Evolutionary conservation across 2,113 vertebrate genomes (phyloP), one percentile per base, ranked within the genome.

Genomic region (Mastomys natalensis): DNA sequence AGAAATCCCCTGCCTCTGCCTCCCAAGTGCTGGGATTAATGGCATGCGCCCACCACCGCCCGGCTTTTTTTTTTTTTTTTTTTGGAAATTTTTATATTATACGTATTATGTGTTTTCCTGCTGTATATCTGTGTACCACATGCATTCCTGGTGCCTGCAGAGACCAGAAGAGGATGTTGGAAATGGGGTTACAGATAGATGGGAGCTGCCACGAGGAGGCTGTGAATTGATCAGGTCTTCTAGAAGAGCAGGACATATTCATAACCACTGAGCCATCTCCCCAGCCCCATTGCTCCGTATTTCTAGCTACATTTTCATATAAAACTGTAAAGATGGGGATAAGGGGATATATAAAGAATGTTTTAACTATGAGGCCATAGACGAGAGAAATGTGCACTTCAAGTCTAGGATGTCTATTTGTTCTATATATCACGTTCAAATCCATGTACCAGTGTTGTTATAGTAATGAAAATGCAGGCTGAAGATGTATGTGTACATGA

Each of bases 291-390:
- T 1, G 22, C 19, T 60, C 24, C n/a, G 3, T 31, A 81, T 78
- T 87, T 89, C 55, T 89, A 29, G 51, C 48, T 92, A 84, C 24
- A 89, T 95, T 86, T 81, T 92, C 78, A 73, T 73, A 68, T 77
- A 45, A 80, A 93, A 58, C 3, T 76, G 15, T 11, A 43, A 72
- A 11, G 15, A 64, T 72, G 37, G 26, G 51, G 5, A 31, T 43
- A 64, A 48, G 17, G 17, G 24, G 7, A 43, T 11, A 16, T 26
- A 87, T n/a, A 21, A 90, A 87, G 55, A 73, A 64, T 1, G 4
- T 95, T 73, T 89, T 82, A 95, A 80, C 70, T 55, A 22, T 24
- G 21, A 91, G 24, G 10, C 2, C 92, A 13, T 17, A 51, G 40
- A 74, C 53, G 48, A 62, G 48, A 93, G 6, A 22, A 21, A 26